These are phyloP conservation scores for Pomatorhinus ruficollis DNA, from an alignment of 2,113 vertebrate genomes.

Conservation along the genomic window DNA sequence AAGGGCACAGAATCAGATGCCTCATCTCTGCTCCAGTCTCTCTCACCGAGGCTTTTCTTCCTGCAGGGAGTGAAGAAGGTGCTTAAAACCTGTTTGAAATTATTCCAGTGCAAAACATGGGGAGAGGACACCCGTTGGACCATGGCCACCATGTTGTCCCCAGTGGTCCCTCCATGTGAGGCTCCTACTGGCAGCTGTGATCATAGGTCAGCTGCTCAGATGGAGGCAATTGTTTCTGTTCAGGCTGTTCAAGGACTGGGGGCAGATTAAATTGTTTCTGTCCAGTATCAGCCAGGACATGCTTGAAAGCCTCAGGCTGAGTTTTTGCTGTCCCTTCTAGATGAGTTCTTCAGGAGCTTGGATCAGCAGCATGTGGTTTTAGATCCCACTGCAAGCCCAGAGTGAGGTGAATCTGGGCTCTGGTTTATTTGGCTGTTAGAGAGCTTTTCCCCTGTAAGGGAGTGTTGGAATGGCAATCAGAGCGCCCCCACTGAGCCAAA, in stretches of 20 bases:
- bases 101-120: neutral
- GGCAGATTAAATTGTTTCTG: neutral
- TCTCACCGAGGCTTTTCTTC: neutral
- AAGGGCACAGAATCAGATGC: neutral
- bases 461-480: neutral
- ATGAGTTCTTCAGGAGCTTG: neutral
- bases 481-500: constrained; percentile 6
- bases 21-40: neutral
- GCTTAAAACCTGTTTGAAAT: neutral
- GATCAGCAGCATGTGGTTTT: neutral
- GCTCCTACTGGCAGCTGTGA: neutral
- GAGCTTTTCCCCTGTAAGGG: neutral
- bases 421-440: neutral
- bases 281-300: neutral
- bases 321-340: neutral
- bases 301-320: neutral
- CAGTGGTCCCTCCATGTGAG: neutral
- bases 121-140: accelerated
- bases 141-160: accelerated
- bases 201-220: neutral
- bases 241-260: accelerated
- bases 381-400: neutral
- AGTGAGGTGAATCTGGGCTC: accelerated
- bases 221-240: neutral
- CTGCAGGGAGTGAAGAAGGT: neutral